These are phyloP conservation scores for Muntiacus reevesi DNA, from an alignment of 2,113 vertebrate species.

Conservation along the genomic window DNA sequence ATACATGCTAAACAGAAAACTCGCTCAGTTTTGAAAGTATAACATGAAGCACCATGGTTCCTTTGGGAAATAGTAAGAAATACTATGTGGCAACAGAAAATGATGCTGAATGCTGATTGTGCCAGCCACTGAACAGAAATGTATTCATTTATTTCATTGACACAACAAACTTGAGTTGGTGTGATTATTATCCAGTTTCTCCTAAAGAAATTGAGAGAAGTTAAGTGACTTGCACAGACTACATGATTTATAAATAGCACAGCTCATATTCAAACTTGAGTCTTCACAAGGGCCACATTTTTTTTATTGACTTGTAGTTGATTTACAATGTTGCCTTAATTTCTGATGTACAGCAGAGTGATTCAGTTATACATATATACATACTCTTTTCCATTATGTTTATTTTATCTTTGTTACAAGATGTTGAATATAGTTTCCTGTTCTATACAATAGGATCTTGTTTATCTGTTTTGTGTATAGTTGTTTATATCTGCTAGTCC, in stretches of 20 bases:
- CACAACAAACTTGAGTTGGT: neutral
- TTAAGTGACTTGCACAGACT: neutral
- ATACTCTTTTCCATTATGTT: neutral
- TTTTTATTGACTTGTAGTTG: neutral
- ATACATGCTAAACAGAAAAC: neutral
- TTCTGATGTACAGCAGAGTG: neutral
- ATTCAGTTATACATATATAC: neutral
- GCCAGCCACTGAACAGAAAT: neutral
- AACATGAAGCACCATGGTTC: neutral
- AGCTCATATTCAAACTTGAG: neutral
- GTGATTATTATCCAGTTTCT: neutral
- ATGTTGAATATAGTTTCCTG: neutral
- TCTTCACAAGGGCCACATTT: neutral
- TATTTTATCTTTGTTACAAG: neutral
- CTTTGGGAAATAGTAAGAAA: neutral
- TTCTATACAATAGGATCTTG: neutral
- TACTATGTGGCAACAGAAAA: neutral
- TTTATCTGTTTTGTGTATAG: no score
- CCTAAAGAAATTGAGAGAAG: neutral
- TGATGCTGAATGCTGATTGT: neutral
- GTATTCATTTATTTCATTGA: neutral
- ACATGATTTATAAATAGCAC: neutral
- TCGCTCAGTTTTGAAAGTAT: neutral
- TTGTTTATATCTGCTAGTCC: neutral
- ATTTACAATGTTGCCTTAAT: neutral